Conservation (phyloP, 1,140 invertebrate species). For the Macrostomum lignano region DNA sequence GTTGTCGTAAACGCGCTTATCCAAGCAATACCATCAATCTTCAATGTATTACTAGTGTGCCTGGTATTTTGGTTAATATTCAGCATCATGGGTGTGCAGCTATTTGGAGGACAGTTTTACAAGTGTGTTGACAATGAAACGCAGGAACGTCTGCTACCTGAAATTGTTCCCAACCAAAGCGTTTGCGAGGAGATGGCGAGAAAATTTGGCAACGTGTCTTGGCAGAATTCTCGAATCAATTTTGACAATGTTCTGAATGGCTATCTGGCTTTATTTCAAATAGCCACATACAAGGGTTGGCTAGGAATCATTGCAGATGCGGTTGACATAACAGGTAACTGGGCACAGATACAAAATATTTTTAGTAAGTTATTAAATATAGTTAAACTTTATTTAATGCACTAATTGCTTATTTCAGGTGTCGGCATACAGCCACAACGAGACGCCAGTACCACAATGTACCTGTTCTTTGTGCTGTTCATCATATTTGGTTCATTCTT, state of each 20-base stretch:
- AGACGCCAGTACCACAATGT: slow-evolving; percentile 83
- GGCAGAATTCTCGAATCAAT: slow-evolving; percentile 84
- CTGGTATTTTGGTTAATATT: slow-evolving; percentile 67
- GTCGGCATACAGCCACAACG: slow-evolving; percentile 56
- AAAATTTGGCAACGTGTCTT: slow-evolving; percentile 27
- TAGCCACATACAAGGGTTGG: slow-evolving; percentile 61
- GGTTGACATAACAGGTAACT: slow-evolving; percentile 43
- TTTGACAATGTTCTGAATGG: slow-evolving; percentile 92
- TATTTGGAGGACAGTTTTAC: slow-evolving; percentile 61
- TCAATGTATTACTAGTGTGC: slow-evolving; percentile 64
- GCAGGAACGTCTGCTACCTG: slow-evolving; percentile 31
- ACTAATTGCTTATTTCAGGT: slow-evolving; percentile 34
- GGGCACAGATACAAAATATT: not conserved
- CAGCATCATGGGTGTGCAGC: slow-evolving; percentile 60
- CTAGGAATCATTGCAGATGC: slow-evolving; percentile 93
- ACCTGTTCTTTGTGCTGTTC: slow-evolving; percentile 87
- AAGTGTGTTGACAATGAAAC: slow-evolving; percentile 44
- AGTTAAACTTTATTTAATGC: too few relatives aligned
- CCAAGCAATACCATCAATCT: too few relatives aligned
- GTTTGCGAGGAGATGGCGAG: not conserved
- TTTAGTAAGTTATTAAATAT: not conserved
- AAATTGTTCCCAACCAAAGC: not conserved
- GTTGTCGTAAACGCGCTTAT: slow-evolving; percentile 74
- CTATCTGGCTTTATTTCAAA: slow-evolving; percentile 85
- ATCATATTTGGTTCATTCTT: slow-evolving; percentile 91